Conservation (phyloP, 2,113 vertebrate genomes). For the Myiagra hebetior region DNA sequence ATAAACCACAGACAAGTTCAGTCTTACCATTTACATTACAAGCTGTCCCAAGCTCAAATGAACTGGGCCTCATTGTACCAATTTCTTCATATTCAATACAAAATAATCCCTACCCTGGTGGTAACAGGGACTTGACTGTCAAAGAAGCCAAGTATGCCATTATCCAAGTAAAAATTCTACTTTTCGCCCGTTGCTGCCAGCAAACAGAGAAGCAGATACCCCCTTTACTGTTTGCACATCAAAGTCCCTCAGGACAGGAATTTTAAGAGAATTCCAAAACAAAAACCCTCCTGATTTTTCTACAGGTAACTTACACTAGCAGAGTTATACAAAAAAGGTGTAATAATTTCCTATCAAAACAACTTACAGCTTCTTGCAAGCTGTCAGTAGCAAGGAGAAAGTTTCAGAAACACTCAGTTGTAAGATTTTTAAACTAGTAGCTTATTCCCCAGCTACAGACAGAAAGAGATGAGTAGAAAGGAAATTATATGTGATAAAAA, state of each 20-base stretch:
- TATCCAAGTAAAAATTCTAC: neutral
- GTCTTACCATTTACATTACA: neutral
- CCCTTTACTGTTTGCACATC: neutral
- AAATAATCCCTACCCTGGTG: neutral
- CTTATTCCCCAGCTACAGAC: neutral
- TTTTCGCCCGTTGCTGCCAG: neutral
- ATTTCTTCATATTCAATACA: neutral
- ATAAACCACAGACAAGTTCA: neutral
- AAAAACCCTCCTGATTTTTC: neutral
- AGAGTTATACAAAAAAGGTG: neutral
- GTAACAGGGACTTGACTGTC: neutral
- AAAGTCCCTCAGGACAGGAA: neutral
- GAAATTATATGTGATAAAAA: neutral
- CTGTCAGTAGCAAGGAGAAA: neutral
- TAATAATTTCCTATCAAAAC: neutral
- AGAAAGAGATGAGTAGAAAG: neutral
- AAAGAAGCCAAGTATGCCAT: neutral
- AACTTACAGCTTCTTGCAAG: neutral
- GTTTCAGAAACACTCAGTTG: neutral
- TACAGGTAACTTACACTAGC: neutral
- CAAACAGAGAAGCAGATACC: neutral
- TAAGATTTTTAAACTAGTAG: neutral
- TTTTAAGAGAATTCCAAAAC: neutral
- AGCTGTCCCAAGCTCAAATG: neutral
- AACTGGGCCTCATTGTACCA: neutral